Evolutionary conservation across 1,140 invertebrate species (phyloP).

Genomic region (Gonatopus flavifemur): DNA sequence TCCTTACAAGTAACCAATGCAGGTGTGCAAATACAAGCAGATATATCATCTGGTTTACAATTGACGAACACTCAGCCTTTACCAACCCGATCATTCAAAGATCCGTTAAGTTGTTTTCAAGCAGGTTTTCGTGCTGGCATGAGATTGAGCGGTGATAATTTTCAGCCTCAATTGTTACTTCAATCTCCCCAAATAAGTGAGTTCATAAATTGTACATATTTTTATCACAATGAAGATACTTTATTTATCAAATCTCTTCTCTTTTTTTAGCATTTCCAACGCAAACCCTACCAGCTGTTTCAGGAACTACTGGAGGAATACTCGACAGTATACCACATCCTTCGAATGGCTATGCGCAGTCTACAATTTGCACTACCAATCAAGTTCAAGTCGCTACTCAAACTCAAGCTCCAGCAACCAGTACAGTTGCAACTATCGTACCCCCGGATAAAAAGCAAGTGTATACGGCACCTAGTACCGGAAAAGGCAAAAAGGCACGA

Average conservation of each 20-base stretch:
- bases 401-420: constrained; percentile 55
- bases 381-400: constrained; percentile 66
- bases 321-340: constrained; percentile 37
- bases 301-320: constrained; percentile 26
- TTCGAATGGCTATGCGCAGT: constrained; percentile 34
- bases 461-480: constrained; percentile 42
- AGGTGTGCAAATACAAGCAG: constrained; percentile 46
- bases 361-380: constrained; percentile 42
- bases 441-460: constrained; percentile 49
- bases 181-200: constrained; percentile 49
- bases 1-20: constrained; percentile 41
- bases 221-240: not conserved
- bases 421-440: constrained; percentile 38
- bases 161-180: constrained; percentile 42
- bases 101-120: constrained; percentile 34
- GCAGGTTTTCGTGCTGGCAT: constrained; percentile 54
- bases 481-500: constrained; percentile 50
- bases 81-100: constrained; percentile 36
- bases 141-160: constrained; percentile 30
- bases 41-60: constrained; percentile 40
- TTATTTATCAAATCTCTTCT: not conserved
- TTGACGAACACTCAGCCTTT: constrained; percentile 36
- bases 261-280: constrained; percentile 39
- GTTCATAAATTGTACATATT: constrained; percentile 7
- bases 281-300: constrained; percentile 39